Conservation (phyloP, 1,140 invertebrate genomes). For the Arctopsyche grandis region DNA sequence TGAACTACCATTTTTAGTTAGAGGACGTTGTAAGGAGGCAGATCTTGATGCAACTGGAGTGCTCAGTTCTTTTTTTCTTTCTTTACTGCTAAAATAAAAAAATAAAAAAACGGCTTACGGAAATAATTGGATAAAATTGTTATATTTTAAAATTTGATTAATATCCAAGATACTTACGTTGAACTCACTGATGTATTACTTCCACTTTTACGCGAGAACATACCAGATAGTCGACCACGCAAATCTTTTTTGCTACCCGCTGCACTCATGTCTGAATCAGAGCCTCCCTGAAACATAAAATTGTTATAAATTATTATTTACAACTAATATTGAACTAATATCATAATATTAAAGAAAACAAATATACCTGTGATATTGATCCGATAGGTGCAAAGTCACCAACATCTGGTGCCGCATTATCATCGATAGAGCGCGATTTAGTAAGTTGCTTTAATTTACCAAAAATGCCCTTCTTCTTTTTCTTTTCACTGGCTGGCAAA, state of each 20-base stretch:
- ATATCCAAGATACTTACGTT: slow-evolving; percentile 53
- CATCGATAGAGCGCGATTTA: slow-evolving; percentile 85
- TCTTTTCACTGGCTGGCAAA: slow-evolving; percentile 74
- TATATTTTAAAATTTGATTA: background rate
- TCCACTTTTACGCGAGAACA: slow-evolving; percentile 76
- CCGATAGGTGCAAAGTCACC: slow-evolving; percentile 65
- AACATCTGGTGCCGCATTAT: slow-evolving; percentile 65
- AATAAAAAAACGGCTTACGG: slow-evolving; percentile 20
- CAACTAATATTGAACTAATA: slow-evolving; percentile 51
- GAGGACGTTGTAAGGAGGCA: slow-evolving; percentile 57
- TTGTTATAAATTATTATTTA: background rate
- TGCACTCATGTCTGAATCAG: slow-evolving; percentile 81
- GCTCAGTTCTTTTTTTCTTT: slow-evolving; percentile 56
- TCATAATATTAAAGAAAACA: slow-evolving; percentile 54
- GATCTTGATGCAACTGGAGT: slow-evolving; percentile 50
- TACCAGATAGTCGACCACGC: slow-evolving; percentile 81
- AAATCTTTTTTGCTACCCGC: slow-evolving; percentile 81
- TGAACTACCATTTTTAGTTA: slow-evolving; percentile 60
- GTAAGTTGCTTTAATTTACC: slow-evolving; percentile 86
- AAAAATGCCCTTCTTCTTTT: slow-evolving; percentile 84
- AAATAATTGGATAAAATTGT: slow-evolving; percentile 8
- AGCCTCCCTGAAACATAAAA: slow-evolving; percentile 68
- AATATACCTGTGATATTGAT: slow-evolving; percentile 65
- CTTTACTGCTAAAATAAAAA: slow-evolving; percentile 58
- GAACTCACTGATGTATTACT: slow-evolving; percentile 57